Evolutionary conservation across 2,888 invertebrate genomes (phyloP), one percentile per base, ranked within the genome.

Genomic region (Polydrusus pterygomalis): DNA sequence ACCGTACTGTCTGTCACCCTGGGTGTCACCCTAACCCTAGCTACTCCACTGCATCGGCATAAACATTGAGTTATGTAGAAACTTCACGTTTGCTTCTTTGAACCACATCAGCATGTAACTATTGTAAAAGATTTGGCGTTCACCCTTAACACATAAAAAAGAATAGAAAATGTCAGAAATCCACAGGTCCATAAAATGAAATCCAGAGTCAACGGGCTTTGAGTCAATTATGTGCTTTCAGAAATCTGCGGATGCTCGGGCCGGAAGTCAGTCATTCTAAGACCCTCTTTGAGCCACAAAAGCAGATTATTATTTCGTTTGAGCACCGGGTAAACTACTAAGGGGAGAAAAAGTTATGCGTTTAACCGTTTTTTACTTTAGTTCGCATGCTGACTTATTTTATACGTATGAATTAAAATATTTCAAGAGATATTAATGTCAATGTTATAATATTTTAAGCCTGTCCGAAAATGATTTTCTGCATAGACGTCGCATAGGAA

Each of bases 151-250:
- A 30, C 30, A 43, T 45, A 43, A 62, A 68, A 40, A 43, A 54
- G 20, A 25, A 34, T 17, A 68, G 54, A 56, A 54, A 68, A 68
- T 25, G 60, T 49, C 54, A 49, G 15, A 63, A 75, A 70, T 63
- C 67, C 75, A 71, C 72, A 80, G 74, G 79, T 78, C 79, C 72
- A 74, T 78, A 78, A 77, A 78, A 62, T 47, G 65, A 72, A 65
- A 60, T 56, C 65, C 62, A 62, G 68, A 62, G 62, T 68, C 74
- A 67, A 74, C 60, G 62, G 47, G 75, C 51, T 56, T 70, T 60
- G 75, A 84, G 85, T 86, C 87, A 87, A 87, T 87, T 87, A 87
- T 86, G 85, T 85, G 84, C 85, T 86, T 85, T 79, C 80, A 81
- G 82, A 84, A 86, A 86, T 85, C 85, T 83, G 84, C 85, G 86